Evolutionary conservation across 2,888 invertebrate species (phyloP), one percentile per base, ranked within the genome.

Genomic region (Cetonia aurata): DNA sequence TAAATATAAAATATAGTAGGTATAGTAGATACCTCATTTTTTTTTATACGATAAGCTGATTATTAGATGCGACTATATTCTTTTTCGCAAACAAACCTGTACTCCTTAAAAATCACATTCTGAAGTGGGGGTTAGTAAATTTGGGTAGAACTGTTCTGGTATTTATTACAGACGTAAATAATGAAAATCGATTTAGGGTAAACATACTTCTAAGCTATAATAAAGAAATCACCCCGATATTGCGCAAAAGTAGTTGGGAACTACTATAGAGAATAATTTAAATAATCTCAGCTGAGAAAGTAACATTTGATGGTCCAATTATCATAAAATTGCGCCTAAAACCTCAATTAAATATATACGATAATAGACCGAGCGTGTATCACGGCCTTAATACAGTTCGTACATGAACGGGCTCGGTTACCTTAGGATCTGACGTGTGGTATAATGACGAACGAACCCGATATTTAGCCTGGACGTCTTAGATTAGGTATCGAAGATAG

Each of bases 401-500:
- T 50, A 65, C 62, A 65, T 50, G 19, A 37, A 65, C 50, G 19
- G 17, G 17, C 37, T 44, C 25, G 3, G 25, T 50, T 75, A 74
- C 70, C 74, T 71, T 74, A 78, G 80, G 81, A 81, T 81, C 81
- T 80, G 80, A 82, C 80, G 79, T 82, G 62, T 37, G 81, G 81
- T 79, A 77, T 82, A 82, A 82, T 82, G 79, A 82, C 78, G 79
- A 80, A 82, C 81, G 82, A 75, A 77, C 77, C 76, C 50, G 52
- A 76, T 77, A 75, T 78, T 78, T 77, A 74, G 77, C 76, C 76
- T 76, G 77, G 77, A 77, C 77, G 77, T 80, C 80, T 80, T 80
- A 81, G 80, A 81, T 81, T 80, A 80, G 79, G 78, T 78, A 78
- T 78, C 75, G 79, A 77, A 81, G 82, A 83, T 82, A 82, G 81